A percentile compares a stretch with the other conserved stretches of the same genome.
Conservation (phyloP, 53 echinoderm and acorn worm genomes). For the Luidia sarsii region DNA sequence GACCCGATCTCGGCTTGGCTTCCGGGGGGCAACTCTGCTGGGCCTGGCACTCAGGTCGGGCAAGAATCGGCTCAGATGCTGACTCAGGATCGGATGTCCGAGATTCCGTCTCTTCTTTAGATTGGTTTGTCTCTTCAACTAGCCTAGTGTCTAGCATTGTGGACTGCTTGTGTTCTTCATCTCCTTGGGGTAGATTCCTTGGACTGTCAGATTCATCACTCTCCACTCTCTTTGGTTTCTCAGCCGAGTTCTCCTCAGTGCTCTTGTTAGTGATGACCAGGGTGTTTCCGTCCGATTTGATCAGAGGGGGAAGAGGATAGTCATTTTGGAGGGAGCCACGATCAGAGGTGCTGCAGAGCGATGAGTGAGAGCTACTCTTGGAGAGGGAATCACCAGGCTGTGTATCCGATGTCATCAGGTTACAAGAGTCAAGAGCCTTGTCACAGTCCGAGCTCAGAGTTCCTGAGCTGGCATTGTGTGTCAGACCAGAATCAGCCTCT, state of each 20-base stretch:
- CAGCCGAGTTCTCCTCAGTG: neutral
- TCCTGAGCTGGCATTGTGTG: neutral
- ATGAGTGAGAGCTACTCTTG: conserved; percentile 48
- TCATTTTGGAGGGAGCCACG: neutral
- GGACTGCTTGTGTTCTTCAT: conserved; percentile 1
- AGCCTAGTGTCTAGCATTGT: neutral
- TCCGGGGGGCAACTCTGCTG: neutral
- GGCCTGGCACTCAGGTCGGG: conserved; percentile 11
- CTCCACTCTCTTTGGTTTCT: neutral
- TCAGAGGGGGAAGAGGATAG: conserved; percentile 2
- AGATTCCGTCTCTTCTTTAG: neutral
- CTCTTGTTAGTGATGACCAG: neutral
- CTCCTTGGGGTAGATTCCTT: neutral
- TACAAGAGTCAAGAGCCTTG: conserved; percentile 34
- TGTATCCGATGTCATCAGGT: conserved; percentile 27
- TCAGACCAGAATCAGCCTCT: too few relatives aligned
- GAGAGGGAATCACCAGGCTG: conserved; percentile 5
- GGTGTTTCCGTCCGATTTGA: conserved; percentile 19
- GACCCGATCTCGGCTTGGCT: neutral
- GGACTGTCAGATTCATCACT: neutral
- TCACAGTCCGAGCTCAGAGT: conserved; percentile 19
- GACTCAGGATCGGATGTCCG: neutral
- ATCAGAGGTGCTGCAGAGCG: conserved; percentile 19
- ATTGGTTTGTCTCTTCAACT: neutral
- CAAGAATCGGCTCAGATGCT: conserved; percentile 14